A percentile compares a stretch with the other conserved stretches of the same genome.
phyloP scores from a whole-genome alignment of 2,888 invertebrate genomes.

The Tipula confusa region DNA sequence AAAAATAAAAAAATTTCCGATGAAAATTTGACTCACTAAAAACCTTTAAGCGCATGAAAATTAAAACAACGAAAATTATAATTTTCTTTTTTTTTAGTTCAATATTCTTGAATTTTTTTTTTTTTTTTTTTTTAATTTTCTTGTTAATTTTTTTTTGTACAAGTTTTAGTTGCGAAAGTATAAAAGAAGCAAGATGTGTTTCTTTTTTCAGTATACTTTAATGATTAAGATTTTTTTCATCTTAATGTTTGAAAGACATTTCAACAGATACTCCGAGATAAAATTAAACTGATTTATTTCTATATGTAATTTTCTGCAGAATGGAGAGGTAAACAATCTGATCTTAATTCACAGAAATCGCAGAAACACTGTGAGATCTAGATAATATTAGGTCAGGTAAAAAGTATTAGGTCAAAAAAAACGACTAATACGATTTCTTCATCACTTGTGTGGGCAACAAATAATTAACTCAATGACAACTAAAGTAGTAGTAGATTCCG shows the following conservation, averaged over 20 bases:
- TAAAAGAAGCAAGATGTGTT: neutral
- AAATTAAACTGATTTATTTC: neutral
- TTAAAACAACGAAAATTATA: neutral
- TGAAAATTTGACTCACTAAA: neutral
- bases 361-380: neutral
- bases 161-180: neutral
- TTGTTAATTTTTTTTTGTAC: neutral
- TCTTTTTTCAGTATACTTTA: neutral
- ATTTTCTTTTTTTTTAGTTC: neutral
- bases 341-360: neutral
- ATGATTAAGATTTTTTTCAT: neutral
- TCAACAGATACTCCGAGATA: neutral
- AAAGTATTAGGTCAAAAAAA: too few relatives aligned
- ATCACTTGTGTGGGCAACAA: too few relatives aligned
- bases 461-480: too few relatives aligned
- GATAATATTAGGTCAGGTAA: too few relatives aligned
- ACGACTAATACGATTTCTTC: too few relatives aligned
- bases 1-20: neutral
- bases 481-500: too few relatives aligned
- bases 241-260: neutral
- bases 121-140: constrained; percentile 8
- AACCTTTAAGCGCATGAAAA: constrained; percentile 3
- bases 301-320: neutral
- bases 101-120: neutral
- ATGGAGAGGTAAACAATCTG: neutral